Evolutionary conservation across 2,797 vertebrate genomes (phyloP), one percentile per base, ranked within the genome.

Genomic region (Atherinosoma microstoma): DNA sequence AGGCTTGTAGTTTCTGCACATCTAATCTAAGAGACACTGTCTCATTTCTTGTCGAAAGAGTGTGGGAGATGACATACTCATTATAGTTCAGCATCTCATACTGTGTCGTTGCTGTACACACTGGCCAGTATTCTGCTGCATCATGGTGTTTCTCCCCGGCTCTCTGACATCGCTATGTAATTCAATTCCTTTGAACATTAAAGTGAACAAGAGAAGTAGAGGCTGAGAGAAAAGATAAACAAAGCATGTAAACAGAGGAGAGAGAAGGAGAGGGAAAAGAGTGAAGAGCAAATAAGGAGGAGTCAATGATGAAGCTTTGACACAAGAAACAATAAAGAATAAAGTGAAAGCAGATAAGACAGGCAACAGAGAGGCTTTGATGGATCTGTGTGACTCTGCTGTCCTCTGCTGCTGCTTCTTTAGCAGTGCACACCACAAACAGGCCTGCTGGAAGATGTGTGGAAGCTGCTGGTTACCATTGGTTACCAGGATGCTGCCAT

Each of bases 321-420:
- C 54, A 45, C 1, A 13, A 47, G 54, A 65, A 49, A 42, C 9
- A 70, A 58, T 22, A 27, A 27, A 27, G 24, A 18, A 34, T 30
- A 16, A 77, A 47, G 7, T 42, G 34, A 51, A 56, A 70, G 51
- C 30, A 36, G 30, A 40, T 5, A 36, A 45, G 18, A 36, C 2
- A 38, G 20, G 40, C 9, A 22, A 20, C 15, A 30, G 51, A 56
- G 29, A 12, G 29, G 57, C 22, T 10, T 4, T 1, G 35, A 10
- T 61, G 30, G 3, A 66, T 58, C 8, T 0, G 30, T 83, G 76
- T 22, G 57, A 58, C 78, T 78, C 42, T 42, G 27, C 79, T 84
- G 79, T 83, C 88, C 87, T 65, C 93, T 92, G 77, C 70, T 90
- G 89, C 63, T 56, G n/a, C 13, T 22, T 2, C 16, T 64, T 38